Conservation (phyloP, 2,888 invertebrate species). For the Anaspis maculata region DNA sequence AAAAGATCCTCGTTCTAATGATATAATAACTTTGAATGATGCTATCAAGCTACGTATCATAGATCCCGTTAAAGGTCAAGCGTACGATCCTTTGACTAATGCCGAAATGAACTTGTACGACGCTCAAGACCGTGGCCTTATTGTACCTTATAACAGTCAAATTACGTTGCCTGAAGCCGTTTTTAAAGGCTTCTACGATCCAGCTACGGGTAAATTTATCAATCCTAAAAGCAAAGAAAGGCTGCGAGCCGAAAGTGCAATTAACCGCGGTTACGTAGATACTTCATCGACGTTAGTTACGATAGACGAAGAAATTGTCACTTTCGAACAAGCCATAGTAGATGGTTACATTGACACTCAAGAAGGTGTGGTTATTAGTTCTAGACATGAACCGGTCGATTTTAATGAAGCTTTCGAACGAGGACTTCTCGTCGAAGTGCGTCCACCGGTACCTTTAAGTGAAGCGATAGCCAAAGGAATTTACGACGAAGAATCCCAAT, state of each 20-base stretch:
- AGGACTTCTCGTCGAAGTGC: conserved; percentile 72
- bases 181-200: conserved; percentile 86
- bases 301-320: conserved; percentile 69
- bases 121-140: conserved; percentile 73
- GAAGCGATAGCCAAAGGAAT: conserved; percentile 77
- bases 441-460: conserved; percentile 70
- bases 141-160: conserved; percentile 74
- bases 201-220: conserved; percentile 71
- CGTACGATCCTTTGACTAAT: conserved; percentile 65
- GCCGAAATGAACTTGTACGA: conserved; percentile 70
- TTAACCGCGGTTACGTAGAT: conserved; percentile 76
- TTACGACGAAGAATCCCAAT: conserved; percentile 67
- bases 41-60: conserved; percentile 70
- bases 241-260: conserved; percentile 73
- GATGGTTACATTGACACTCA: conserved; percentile 69
- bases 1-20: conserved; percentile 70
- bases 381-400: conserved; percentile 53
- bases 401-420: conserved; percentile 80
- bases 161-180: conserved; percentile 82
- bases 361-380: conserved; percentile 58
- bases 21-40: conserved; percentile 71
- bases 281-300: conserved; percentile 79
- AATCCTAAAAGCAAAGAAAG: conserved; percentile 73
- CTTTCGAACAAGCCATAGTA: conserved; percentile 74
- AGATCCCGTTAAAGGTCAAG: conserved; percentile 71